phyloP scores from a whole-genome alignment of 2,888 invertebrate species.

The Pardosa pseudoannulata region DNA sequence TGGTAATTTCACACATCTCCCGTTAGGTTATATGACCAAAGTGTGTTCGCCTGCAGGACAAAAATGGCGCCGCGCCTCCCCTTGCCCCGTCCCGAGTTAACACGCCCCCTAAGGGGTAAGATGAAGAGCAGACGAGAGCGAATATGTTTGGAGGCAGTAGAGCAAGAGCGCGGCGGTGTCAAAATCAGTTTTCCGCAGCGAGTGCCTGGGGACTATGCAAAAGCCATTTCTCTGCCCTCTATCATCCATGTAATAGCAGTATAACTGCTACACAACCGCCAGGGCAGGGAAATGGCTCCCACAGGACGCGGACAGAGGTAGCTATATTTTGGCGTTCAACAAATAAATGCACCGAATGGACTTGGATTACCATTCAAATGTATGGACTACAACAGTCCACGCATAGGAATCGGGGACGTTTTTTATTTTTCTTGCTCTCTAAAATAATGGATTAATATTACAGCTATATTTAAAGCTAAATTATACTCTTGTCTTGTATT shows the following conservation, averaged over 20 bases:
- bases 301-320: slow-evolving; percentile 26
- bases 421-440: too few species aligned
- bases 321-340: slow-evolving; percentile 62
- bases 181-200: slow-evolving; percentile 59
- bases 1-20: too few species aligned
- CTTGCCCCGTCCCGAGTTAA: background rate
- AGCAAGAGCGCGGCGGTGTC: slow-evolving; percentile 3
- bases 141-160: background rate
- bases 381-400: too few species aligned
- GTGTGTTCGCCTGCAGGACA: too few species aligned
- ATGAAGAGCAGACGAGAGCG: slow-evolving; percentile 1
- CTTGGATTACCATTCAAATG: too few species aligned
- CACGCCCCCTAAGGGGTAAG: background rate
- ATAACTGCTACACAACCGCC: slow-evolving; percentile 70
- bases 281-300: slow-evolving; percentile 40
- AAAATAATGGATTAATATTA: too few species aligned
- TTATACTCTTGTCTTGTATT: too few species aligned
- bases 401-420: too few species aligned
- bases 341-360: slow-evolving; percentile 41
- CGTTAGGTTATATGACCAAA: too few species aligned
- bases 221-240: slow-evolving; percentile 62
- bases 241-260: slow-evolving; percentile 69
- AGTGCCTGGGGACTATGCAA: slow-evolving; percentile 14
- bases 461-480: too few species aligned
- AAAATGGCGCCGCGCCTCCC: background rate